Conservation (phyloP, 2,888 invertebrate species). For the Apomyelois bistriatella region DNA sequence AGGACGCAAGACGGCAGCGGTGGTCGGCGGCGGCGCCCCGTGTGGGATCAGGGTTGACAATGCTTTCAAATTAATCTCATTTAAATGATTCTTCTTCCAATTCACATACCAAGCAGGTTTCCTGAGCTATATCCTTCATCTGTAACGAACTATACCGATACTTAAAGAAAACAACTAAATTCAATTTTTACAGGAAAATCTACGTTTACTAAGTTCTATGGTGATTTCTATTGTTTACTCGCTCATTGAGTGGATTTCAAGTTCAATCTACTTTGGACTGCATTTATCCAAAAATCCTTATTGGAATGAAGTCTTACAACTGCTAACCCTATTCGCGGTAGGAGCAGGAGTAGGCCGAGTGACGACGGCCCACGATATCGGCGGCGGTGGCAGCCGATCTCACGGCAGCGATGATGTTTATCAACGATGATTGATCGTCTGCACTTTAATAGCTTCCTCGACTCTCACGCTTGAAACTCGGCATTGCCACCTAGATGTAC, state of each 20-base stretch:
- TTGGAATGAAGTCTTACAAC: background rate
- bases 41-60: constrained; percentile 6
- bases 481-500: background rate
- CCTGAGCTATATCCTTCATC: too few relatives aligned
- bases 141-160: too few relatives aligned
- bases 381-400: constrained; percentile 30
- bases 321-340: constrained; percentile 23
- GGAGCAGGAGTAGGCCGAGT: constrained; percentile 25
- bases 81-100: too few relatives aligned
- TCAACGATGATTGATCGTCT: constrained; percentile 54
- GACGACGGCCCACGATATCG: constrained; percentile 23
- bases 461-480: constrained; percentile 16
- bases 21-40: constrained; percentile 2
- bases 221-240: too few relatives aligned
- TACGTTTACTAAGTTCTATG: too few relatives aligned
- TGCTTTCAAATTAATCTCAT: background rate
- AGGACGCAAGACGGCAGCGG: background rate
- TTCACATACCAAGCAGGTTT: too few relatives aligned
- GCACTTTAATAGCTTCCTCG: constrained; percentile 36
- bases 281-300: background rate
- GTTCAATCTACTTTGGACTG: background rate
- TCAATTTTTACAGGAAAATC: too few relatives aligned
- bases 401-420: constrained; percentile 49
- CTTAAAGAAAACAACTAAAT: too few relatives aligned
- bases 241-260: too few relatives aligned